Evolutionary conservation across 64 coral and sea anemone genomes (phyloP).

Genomic region (Acropora tenuis): DNA sequence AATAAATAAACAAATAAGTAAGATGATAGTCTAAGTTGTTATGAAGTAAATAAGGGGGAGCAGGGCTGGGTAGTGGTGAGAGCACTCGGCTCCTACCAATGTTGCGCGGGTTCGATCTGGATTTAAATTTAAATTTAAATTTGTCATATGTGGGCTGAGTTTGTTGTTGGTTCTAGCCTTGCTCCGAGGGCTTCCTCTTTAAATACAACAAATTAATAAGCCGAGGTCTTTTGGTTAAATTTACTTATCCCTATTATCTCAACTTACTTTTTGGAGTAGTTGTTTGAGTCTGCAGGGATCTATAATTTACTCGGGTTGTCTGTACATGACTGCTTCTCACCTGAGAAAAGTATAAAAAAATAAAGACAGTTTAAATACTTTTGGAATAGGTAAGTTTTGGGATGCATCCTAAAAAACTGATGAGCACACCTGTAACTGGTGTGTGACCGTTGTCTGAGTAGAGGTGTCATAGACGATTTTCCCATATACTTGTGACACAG

Average conservation of each 20-base stretch:
- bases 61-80: background rate
- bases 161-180: too few relatives aligned
- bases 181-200: background rate
- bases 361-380: background rate
- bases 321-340: slow-evolving; percentile 9
- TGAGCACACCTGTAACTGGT: slow-evolving; percentile 28
- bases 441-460: slow-evolving; percentile 37
- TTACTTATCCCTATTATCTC: background rate
- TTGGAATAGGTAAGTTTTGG: background rate
- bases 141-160: too few relatives aligned
- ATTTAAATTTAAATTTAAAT: too few relatives aligned
- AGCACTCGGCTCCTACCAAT: background rate
- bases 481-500: too few relatives aligned
- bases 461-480: background rate
- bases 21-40: background rate
- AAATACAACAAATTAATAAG: background rate
- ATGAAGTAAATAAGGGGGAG: background rate
- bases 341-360: slow-evolving; percentile 17
- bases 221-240: background rate
- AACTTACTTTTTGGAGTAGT: slow-evolving; percentile 49
- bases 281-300: slow-evolving; percentile 39
- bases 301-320: slow-evolving; percentile 37
- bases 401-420: background rate
- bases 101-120: too few relatives aligned
- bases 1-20: background rate